A percentile compares a stretch with the other conserved stretches of the same genome.
Conservation (phyloP, 1,140 invertebrate species). For the Octopus sinensis region DNA sequence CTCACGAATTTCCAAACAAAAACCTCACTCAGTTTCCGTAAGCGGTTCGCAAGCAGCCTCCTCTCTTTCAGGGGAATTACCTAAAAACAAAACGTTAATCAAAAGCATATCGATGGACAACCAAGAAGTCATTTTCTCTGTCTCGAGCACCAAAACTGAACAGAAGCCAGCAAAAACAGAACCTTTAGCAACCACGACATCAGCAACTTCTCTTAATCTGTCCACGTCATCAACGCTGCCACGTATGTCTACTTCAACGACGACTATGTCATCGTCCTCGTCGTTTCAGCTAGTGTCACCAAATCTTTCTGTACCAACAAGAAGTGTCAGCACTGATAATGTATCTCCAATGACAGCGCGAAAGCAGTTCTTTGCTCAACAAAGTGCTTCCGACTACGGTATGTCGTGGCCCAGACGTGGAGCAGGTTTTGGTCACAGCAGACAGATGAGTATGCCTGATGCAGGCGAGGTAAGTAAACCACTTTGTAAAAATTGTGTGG, state of each 20-base stretch:
- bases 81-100: not conserved
- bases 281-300: constrained; percentile 10
- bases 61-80: not conserved
- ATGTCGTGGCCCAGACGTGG: constrained; percentile 36
- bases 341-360: constrained; percentile 35
- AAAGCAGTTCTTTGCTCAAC: constrained; percentile 37
- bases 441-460: constrained; percentile 11
- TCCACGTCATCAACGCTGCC: constrained; percentile 15
- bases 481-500: constrained; percentile 23
- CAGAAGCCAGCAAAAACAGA: not conserved
- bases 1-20: not conserved
- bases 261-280: not conserved
- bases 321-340: constrained; percentile 24
- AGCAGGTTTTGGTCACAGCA: not conserved
- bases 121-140: not conserved
- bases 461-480: constrained; percentile 20
- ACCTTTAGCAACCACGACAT: not conserved
- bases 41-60: not conserved
- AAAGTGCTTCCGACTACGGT: constrained; percentile 12
- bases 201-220: constrained; percentile 17
- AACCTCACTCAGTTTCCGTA: not conserved
- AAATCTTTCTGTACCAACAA: constrained; percentile 7
- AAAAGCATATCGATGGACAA: constrained; percentile 4
- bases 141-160: not conserved
- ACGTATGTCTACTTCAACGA: not conserved